Evolutionary conservation across 1,140 invertebrate species (phyloP).

Genomic region (Drosophila melanica): DNA sequence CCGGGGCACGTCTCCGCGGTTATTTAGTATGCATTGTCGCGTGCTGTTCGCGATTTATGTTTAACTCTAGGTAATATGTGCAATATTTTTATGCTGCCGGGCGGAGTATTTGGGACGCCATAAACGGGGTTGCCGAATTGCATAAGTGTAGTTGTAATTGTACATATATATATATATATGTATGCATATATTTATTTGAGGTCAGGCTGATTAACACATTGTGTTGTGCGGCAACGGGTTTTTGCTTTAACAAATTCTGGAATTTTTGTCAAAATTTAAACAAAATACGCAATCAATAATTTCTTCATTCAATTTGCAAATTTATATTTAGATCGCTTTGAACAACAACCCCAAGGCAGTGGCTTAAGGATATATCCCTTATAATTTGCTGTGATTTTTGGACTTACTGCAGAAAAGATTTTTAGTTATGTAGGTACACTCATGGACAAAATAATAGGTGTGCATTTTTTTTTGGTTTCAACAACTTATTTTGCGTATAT

Average conservation of each 20-base stretch:
- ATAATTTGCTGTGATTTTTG: no score
- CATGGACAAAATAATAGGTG: no score
- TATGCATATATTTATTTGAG: neutral
- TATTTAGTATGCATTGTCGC: constrained; percentile 58
- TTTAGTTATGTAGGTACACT: no score
- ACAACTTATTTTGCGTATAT: no score
- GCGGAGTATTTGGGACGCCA: constrained; percentile 44
- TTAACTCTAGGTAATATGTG: constrained; percentile 56
- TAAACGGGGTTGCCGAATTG: constrained; percentile 13
- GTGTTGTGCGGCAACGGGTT: neutral
- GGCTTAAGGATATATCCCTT: no score
- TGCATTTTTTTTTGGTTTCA: no score
- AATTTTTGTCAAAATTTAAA: neutral
- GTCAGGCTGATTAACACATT: neutral
- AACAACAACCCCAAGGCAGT: no score
- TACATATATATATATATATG: neutral
- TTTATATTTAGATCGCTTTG: no score
- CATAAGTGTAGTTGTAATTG: constrained; percentile 21
- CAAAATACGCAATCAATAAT: no score
- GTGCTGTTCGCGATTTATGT: constrained; percentile 51
- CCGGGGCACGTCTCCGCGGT: constrained; percentile 40
- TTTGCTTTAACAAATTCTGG: neutral
- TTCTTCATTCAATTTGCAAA: no score
- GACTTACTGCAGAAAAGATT: no score
- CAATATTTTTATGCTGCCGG: constrained; percentile 64